A percentile compares a stretch with the other conserved stretches of the same genome.
These are phyloP conservation scores for Danio jaintianensis DNA, from an alignment of 2,797 vertebrate genomes.

Conservation along the genomic window DNA sequence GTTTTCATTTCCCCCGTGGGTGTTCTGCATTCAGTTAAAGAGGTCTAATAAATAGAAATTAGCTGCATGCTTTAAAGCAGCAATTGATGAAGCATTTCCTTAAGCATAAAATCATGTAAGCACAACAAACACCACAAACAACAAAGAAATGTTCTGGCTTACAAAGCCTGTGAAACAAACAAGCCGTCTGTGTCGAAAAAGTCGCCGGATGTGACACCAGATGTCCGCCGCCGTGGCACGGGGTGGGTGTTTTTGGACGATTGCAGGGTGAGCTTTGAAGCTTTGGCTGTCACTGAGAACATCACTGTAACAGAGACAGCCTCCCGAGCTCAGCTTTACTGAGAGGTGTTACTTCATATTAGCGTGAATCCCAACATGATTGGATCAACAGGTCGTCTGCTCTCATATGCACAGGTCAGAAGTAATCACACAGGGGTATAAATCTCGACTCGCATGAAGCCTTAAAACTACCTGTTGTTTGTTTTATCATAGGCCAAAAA, in stretches of 20 bases:
- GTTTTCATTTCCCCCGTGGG: neutral
- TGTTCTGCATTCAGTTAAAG: slow-evolving; percentile 6
- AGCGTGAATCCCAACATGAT: slow-evolving; percentile 43
- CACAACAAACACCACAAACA: neutral
- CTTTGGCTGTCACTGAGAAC: slow-evolving; percentile 46
- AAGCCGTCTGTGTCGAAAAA: slow-evolving; percentile 25
- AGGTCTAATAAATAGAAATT: slow-evolving; percentile 7
- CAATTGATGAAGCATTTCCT: slow-evolving; percentile 23
- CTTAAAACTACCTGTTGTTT: slow-evolving; percentile 8
- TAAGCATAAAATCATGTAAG: slow-evolving; percentile 25
- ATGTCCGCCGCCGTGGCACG: slow-evolving; percentile 16
- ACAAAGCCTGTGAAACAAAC: slow-evolving; percentile 5
- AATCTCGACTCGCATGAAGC: slow-evolving; percentile 40
- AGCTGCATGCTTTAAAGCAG: slow-evolving; percentile 12
- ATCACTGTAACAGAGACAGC: slow-evolving; percentile 18
- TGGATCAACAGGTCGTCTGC: slow-evolving; percentile 56
- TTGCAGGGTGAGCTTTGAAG: slow-evolving; percentile 43
- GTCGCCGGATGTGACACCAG: slow-evolving; percentile 34
- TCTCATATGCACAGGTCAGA: slow-evolving; percentile 51
- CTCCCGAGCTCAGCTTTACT: slow-evolving; percentile 34
- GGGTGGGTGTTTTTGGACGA: slow-evolving; percentile 50
- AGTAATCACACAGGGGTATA: slow-evolving; percentile 34
- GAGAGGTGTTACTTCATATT: slow-evolving; percentile 47
- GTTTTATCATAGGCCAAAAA: neutral
- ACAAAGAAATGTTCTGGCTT: slow-evolving; percentile 8